These are phyloP conservation scores for Pygoscelis adeliae DNA, from an alignment of 2,113 vertebrate genomes.

Conservation along the genomic window DNA sequence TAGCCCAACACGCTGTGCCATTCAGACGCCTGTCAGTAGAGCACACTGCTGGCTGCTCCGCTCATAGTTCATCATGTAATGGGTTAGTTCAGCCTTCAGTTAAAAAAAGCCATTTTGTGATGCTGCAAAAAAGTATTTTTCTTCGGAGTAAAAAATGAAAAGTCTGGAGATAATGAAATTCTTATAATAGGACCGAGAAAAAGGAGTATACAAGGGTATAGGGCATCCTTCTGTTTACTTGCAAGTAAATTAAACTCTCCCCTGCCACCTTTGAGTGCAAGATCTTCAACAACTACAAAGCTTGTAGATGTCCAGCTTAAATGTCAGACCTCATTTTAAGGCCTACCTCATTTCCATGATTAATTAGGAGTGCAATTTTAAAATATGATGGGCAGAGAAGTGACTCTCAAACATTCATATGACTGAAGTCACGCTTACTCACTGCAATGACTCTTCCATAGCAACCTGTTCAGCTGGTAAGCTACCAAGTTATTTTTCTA, in stretches of 20 bases:
- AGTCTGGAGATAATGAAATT: neutral
- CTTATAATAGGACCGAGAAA: neutral
- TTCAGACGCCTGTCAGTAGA: neutral
- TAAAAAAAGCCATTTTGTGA: neutral
- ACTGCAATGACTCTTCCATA: neutral
- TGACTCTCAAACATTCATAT: neutral
- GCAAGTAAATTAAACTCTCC: neutral
- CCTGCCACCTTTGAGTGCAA: neutral
- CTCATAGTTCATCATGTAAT: neutral
- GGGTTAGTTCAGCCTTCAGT: neutral
- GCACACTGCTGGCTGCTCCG: neutral
- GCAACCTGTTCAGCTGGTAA: neutral
- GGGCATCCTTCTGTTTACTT: neutral
- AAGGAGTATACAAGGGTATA: neutral
- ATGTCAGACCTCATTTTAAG: neutral
- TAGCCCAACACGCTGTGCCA: accelerated
- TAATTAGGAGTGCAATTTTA: neutral
- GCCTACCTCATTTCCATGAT: neutral
- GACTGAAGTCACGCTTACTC: neutral
- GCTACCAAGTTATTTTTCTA: neutral
- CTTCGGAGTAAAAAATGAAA: neutral
- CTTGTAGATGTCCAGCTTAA: neutral
- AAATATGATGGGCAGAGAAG: neutral
- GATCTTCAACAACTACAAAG: neutral
- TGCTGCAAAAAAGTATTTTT: neutral